Evolutionary conservation across 2,888 invertebrate genomes (phyloP), one percentile per base, ranked within the genome.

Genomic region (Spilosoma lubricipeda): DNA sequence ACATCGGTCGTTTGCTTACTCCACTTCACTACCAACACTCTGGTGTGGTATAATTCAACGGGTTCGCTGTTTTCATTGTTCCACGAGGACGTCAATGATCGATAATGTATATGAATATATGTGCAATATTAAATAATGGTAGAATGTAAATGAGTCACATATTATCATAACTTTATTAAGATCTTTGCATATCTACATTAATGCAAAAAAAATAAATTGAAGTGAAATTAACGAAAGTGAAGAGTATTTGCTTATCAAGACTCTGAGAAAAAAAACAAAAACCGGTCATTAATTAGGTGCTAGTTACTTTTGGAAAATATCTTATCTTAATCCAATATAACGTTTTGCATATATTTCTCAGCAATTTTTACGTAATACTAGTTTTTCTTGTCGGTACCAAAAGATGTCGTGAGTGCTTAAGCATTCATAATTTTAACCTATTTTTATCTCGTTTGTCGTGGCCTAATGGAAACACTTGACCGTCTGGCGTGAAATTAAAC

Each of bases 401-500:
- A 52, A 52, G 1, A 52, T 52, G 9, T 52, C 20, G 52, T 52
- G 52, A 23, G 8, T 52, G 52, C 23, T 1, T 48, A 20, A 5
- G 18, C 7, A 52, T 23, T 52, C 15, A 23, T 23, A 23, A 52
- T 52, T 7, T 52, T 20, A 7, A 23, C 1, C 20, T 23, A 23
- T 52, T 23, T 23, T 4, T 18, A 52, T 52, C 9, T 23, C 20
- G 8, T 52, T 30, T 52, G 20, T 65, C 69, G 70, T 71, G 18
- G 11, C 23, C 72, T 79, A 88, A 84, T 85, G 91, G 85, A 87
- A 75, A 88, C 87, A 76, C 73, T 52, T 70, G 74, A 76, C 83
- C 85, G 86, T 89, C 86, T 87, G 87, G 91, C 92, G 91, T 92
- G 91, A 93, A 93, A 93, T 93, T 92, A 93, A 93, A 92, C 91